These are phyloP conservation scores for Meloe dianella DNA, from an alignment of 2,888 invertebrate genomes.

Conservation along the genomic window DNA sequence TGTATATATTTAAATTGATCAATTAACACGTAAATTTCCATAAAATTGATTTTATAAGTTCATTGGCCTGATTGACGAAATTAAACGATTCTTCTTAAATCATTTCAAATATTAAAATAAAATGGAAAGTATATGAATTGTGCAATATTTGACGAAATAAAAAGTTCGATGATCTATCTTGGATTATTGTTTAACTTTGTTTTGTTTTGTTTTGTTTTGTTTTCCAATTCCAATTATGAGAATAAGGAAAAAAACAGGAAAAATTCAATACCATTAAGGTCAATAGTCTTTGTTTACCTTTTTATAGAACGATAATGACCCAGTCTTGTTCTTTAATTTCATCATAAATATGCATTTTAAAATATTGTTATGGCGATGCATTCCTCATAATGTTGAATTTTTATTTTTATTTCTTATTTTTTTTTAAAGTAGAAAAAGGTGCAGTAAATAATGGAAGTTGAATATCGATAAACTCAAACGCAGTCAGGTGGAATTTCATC, in stretches of 20 bases:
- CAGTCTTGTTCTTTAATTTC: slow-evolving; percentile 9
- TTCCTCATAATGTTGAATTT: background rate
- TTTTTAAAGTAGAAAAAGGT: background rate
- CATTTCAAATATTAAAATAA: background rate
- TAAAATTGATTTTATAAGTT: slow-evolving; percentile 10
- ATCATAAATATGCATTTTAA: slow-evolving; percentile 9
- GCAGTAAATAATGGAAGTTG: no score
- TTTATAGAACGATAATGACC: slow-evolving; percentile 1
- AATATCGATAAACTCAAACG: no score
- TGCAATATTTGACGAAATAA: background rate
- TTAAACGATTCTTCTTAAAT: background rate
- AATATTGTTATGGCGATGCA: background rate
- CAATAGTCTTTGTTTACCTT: slow-evolving; percentile 9
- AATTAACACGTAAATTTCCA: slow-evolving; percentile 10
- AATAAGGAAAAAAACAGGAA: background rate
- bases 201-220: background rate
- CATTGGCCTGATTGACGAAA: background rate
- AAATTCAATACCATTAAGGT: background rate
- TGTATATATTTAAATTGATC: slow-evolving; percentile 5
- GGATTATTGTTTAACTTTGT: background rate
- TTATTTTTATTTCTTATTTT: no score
- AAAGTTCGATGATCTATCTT: no score
- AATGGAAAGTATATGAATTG: background rate
- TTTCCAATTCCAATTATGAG: background rate
- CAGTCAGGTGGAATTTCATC: no score